Base-by-base conservation (phyloP, 2,888 invertebrate genomes). In the Xiphydria camelus region DNA sequence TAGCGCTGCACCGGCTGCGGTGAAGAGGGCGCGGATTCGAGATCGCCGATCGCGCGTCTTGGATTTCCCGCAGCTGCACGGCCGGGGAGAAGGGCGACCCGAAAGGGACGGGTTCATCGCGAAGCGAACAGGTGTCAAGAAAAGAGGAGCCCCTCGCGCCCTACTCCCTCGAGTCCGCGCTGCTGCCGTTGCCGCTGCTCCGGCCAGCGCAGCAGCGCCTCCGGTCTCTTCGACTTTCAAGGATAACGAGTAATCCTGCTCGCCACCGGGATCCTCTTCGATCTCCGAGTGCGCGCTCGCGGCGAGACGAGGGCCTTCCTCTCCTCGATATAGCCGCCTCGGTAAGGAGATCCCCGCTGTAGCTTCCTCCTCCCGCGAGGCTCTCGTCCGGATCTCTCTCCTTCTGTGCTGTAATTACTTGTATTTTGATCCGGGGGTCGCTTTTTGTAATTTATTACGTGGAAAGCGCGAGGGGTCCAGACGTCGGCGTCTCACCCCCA, bases 231-330 rank as follows among this genome's bases (percentile, higher is more conserved):
- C n/a, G 32, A 2, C 9, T 66, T 53, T 68, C 70, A 70, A 70
- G 70, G 70, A 65, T 67, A 71, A 67, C 71, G 59, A 64, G 68
- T 68, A 67, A 66, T 68, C 61, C 67, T 61, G 65, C n/a, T n/a
- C n/a, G 64, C 64, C 59, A 57, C 59, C 59, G 63, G 29, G 57
- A 59, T 59, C 57, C 53, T 49, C 56, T 15, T 15, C 23, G 17
- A 29, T 29, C 14, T 29, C 12, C 14, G 15, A 29, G 14, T n/a
- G n/a, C n/a, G n/a, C n/a, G n/a, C n/a, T n/a, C n/a, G 29, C 12
- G 29, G 5, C 29, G 29, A 29, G 15, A 14, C 26, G 33, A 20
- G 23, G 7, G 15, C 22, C 37, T 44, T n/a, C 29, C 41, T 17
- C 26, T 26, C 17, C 42, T 26, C 33, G 26, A n/a, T n/a, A n/a